These are phyloP conservation scores for Rhabdophis nuchalis DNA, from an alignment of 2,797 vertebrate species.

Conservation along the genomic window DNA sequence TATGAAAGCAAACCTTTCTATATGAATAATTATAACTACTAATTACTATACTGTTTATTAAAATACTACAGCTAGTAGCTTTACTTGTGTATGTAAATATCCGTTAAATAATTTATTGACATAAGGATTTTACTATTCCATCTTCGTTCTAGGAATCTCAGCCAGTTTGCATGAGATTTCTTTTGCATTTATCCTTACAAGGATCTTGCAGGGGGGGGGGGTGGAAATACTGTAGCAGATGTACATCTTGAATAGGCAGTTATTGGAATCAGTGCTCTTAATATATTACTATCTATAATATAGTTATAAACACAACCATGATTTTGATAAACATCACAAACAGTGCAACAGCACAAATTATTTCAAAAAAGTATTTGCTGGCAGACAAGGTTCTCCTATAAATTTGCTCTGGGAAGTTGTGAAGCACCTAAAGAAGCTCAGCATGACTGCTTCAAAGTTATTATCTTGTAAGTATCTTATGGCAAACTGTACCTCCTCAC, in stretches of 20 bases:
- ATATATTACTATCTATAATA: background rate
- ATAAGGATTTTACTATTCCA: background rate
- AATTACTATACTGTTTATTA: background rate
- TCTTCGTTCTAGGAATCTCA: background rate
- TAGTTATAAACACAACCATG: background rate
- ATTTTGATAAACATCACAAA: background rate
- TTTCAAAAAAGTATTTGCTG: background rate
- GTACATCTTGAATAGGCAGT: background rate
- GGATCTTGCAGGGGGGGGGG: background rate
- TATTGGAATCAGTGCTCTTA: background rate
- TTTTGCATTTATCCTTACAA: background rate
- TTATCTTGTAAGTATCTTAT: background rate
- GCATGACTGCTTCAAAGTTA: background rate
- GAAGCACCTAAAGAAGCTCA: background rate
- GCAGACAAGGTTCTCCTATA: background rate
- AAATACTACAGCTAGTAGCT: background rate
- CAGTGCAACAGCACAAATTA: background rate
- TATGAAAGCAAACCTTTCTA: background rate
- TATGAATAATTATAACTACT: background rate
- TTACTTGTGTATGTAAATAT: background rate
- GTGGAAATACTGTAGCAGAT: background rate
- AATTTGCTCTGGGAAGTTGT: background rate
- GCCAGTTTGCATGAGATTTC: background rate
- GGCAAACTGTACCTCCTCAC: background rate
- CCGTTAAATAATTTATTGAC: background rate